Evolutionary conservation across 2,797 vertebrate genomes (phyloP).

Genomic region (Lepidocolaptes lacrymiger): DNA sequence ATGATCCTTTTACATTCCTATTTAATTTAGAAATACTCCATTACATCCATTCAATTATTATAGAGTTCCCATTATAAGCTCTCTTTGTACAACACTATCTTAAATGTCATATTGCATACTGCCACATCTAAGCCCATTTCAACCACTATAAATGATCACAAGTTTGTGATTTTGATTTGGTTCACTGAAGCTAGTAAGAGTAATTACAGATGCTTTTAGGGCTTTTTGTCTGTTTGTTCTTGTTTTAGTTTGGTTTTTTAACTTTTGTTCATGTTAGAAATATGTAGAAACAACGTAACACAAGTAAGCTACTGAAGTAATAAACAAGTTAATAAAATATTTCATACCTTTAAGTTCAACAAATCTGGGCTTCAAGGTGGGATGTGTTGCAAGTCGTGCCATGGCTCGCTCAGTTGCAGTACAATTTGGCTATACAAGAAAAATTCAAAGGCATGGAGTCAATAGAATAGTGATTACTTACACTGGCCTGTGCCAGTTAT

Average conservation of each 20-base stretch:
- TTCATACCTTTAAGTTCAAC: slow-evolving; percentile 82
- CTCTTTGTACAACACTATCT: background rate
- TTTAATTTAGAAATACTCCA: background rate
- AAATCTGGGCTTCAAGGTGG: slow-evolving; percentile 87
- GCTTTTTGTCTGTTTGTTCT: background rate
- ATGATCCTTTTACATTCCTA: background rate
- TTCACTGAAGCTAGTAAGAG: background rate
- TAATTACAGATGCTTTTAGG: background rate
- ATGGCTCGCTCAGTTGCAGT: slow-evolving; percentile 84
- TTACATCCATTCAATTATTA: background rate
- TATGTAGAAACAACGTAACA: background rate
- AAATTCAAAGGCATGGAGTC: background rate
- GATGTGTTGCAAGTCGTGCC: slow-evolving; percentile 88
- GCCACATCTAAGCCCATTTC: background rate
- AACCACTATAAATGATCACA: background rate
- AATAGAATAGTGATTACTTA: background rate
- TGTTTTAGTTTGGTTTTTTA: background rate
- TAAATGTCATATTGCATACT: background rate
- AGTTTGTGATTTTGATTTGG: background rate
- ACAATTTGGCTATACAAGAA: slow-evolving; percentile 76
- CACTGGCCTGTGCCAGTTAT: background rate
- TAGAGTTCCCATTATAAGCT: background rate
- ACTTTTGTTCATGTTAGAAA: background rate
- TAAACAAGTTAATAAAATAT: background rate
- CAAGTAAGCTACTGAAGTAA: background rate